Conservation (phyloP, 2,113 vertebrate species). For the Columbina picui region DNA sequence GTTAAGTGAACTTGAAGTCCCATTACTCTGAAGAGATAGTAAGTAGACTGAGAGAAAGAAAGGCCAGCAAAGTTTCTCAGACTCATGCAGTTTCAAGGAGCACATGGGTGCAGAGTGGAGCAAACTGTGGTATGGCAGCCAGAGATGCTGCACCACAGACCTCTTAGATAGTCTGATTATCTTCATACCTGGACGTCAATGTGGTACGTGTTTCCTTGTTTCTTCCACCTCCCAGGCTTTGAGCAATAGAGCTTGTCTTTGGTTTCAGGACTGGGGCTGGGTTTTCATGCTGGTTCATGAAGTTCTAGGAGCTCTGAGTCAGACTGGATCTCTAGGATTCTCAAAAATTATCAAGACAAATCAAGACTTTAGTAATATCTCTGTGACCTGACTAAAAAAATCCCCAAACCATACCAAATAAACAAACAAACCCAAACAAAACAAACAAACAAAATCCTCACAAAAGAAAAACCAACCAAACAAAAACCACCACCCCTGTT, state of each 20-base stretch:
- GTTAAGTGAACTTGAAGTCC: background rate
- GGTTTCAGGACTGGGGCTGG: background rate
- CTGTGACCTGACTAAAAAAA: background rate
- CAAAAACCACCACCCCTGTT: rapidly evolving
- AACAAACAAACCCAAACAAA: too few species aligned
- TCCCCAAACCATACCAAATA: too few species aligned
- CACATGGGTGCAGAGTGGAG: background rate
- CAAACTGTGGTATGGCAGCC: background rate
- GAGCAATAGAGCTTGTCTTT: background rate
- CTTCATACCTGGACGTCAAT: rapidly evolving
- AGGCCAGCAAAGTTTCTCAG: background rate
- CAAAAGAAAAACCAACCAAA: background rate
- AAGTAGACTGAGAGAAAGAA: background rate
- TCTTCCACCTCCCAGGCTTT: background rate
- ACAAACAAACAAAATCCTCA: rapidly evolving
- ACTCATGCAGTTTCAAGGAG: background rate
- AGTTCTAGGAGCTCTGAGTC: background rate
- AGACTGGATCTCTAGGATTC: background rate
- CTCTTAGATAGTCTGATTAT: background rate
- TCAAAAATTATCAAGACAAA: background rate
- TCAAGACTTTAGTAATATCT: background rate
- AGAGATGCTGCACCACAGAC: background rate
- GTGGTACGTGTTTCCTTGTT: background rate
- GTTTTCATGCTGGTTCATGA: background rate
- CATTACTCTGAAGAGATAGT: background rate